Base-by-base conservation (phyloP, 2,797 vertebrate species). In the Fundulus diaphanus region DNA sequence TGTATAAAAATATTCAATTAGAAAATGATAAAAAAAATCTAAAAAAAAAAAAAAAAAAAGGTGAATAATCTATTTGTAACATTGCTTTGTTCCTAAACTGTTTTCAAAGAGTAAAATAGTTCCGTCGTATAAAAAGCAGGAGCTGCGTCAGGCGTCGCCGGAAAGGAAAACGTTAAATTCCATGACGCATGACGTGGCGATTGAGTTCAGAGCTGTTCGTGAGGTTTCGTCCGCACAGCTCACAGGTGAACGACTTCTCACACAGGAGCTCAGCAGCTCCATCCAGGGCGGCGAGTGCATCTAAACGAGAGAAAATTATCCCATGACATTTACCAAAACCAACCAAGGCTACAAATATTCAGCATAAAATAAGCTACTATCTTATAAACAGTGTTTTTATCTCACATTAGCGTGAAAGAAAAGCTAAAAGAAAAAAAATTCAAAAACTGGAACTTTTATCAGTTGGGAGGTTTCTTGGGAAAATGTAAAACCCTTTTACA, bases 221-320 rank as follows among this genome's bases (percentile, higher is more conserved):
- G 22, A 94, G 77, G 70, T 51, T 90, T 67, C 93, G 87, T 3
- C 94, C 94, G 80, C 94, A 94, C 7, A 91, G 33, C 33, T 87
- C 73, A 76, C 94, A 94, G 1, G 71, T 54, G 15, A 90, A 90
- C 57, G 0, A 46, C 44, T 85, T 83, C 13, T 79, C 78, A 7
- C 0, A 0, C 9, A 12, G 31, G 52, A 24, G 73, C 57, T 71
- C 71, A 40, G 72, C 57, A 13, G 67, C 57, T 77, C 2, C 74
- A 0, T 40, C 73, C 0, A 2, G 15, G 11, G 29, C 20, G 13
- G 72, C 0, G 3, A 42, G 2, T 3, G 12, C 27, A 73, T 42
- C 88, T 84, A 72, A n/a, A n/a, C n/a, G n/a, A n/a, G n/a, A n/a
- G n/a, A n/a, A n/a, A n/a, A 7, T 9, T 49, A 12, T 71, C 20